Evolutionary conservation across 2,113 vertebrate genomes (phyloP).

Genomic region (Plecturocebus donacophilus): DNA sequence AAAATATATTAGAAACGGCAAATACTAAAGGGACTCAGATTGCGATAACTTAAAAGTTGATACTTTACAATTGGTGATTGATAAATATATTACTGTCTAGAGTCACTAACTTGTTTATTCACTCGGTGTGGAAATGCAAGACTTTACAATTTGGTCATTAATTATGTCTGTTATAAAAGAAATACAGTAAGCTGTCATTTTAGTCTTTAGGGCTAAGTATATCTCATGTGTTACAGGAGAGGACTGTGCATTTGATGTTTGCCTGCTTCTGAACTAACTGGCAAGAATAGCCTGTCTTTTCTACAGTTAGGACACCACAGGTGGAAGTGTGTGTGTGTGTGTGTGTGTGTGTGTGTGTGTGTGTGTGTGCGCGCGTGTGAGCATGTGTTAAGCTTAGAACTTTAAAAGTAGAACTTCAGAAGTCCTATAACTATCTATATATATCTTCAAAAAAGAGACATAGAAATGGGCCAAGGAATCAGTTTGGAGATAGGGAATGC

Average conservation of each 20-base stretch:
- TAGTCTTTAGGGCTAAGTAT: not conserved
- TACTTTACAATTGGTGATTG: not conserved
- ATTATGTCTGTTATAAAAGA: not conserved
- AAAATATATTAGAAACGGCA: slow-evolving; percentile 10
- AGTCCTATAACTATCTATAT: not conserved
- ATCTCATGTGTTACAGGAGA: not conserved
- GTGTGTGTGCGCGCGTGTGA: too few species aligned
- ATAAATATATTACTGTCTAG: not conserved
- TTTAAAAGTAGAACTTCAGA: not conserved
- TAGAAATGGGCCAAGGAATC: not conserved
- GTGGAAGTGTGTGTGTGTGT: not conserved
- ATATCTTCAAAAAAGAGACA: not conserved
- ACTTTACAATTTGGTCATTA: not conserved
- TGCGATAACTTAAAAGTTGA: not conserved
- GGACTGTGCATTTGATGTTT: not conserved
- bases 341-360: not conserved
- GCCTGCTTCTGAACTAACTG: not conserved
- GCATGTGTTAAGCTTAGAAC: not conserved
- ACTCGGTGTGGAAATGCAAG: not conserved
- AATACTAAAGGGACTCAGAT: not conserved
- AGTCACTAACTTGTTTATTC: not conserved
- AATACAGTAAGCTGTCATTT: not conserved
- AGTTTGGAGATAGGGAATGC: not conserved
- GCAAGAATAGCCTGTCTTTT: not conserved
- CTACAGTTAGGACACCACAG: not conserved